Evolutionary conservation across 2,888 invertebrate genomes (phyloP).

Genomic region (Drosophila mulleri): DNA sequence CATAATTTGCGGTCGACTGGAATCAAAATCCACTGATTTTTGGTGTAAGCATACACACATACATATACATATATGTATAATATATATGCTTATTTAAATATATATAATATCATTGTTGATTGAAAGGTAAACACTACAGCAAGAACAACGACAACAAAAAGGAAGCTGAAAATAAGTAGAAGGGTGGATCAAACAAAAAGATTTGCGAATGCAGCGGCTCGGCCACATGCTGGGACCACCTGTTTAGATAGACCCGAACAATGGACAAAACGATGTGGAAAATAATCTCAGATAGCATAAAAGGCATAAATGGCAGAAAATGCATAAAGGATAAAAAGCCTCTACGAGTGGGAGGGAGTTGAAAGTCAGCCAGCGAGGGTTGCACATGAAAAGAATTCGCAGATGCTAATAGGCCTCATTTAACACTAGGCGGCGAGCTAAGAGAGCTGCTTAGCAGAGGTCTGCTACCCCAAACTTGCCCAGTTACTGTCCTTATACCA

Average conservation of each 20-base stretch:
- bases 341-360: constrained; percentile 1
- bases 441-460: not conserved
- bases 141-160: not conserved
- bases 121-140: constrained; percentile 74
- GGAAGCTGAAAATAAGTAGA: not conserved
- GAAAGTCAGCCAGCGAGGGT: constrained; percentile 38
- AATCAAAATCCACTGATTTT: constrained; percentile 38
- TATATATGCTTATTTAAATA: constrained; percentile 44
- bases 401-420: constrained; percentile 74
- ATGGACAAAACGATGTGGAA: constrained; percentile 76
- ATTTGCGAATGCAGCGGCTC: constrained; percentile 33
- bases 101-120: constrained; percentile 65
- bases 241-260: constrained; percentile 75
- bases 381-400: constrained; percentile 57
- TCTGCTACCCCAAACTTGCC: not conserved
- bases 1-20: constrained; percentile 63
- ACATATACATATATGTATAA: no score
- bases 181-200: constrained; percentile 43
- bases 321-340: constrained; percentile 2
- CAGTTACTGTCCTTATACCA: not conserved
- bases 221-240: constrained; percentile 79
- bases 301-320: constrained; percentile 65
- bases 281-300: constrained; percentile 79
- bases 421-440: constrained; percentile 40
- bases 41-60: not conserved